Conservation (phyloP, 2,888 invertebrate genomes). For the Polymixis flavicincta region DNA sequence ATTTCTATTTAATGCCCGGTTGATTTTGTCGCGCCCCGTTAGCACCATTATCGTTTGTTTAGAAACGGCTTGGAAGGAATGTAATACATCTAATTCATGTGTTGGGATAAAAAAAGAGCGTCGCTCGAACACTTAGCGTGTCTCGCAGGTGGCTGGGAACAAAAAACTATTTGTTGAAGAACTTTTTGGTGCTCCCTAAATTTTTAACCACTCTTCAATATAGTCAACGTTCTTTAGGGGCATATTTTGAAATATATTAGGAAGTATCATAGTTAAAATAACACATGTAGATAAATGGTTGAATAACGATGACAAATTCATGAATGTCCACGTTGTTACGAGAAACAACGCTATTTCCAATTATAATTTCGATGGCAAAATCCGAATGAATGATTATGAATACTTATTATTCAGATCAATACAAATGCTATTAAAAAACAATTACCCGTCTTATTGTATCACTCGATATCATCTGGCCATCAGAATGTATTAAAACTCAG, state of each 20-base stretch:
- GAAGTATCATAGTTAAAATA: not conserved
- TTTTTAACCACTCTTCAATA: conserved; percentile 14
- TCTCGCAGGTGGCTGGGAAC: conserved; percentile 72
- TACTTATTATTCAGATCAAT: conserved; percentile 37
- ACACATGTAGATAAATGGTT: not conserved
- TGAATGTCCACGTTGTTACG: not conserved
- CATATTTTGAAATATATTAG: not conserved
- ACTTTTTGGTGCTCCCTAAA: conserved; percentile 35
- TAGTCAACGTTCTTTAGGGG: not conserved
- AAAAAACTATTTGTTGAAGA: conserved; percentile 68
- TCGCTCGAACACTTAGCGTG: conserved; percentile 58
- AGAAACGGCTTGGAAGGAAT: conserved; percentile 44
- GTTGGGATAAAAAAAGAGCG: conserved; percentile 59
- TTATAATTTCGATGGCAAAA: conserved; percentile 22
- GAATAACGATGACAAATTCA: not conserved
- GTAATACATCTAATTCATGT: conserved; percentile 61
- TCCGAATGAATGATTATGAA: conserved; percentile 26
- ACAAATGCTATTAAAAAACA: conserved; percentile 61
- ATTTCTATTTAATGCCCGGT: conserved; percentile 51
- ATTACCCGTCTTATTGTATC: conserved; percentile 59
- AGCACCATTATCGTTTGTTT: conserved; percentile 34
- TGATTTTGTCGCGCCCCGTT: conserved; percentile 44
- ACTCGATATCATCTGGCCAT: conserved; percentile 57
- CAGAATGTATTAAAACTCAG: conserved; percentile 50
- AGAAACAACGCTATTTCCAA: conserved; percentile 15